Percentiles rank a stretch among this genome's conserved stretches.
Conservation (phyloP, 2,797 vertebrate genomes). For the Natrix natrix region DNA sequence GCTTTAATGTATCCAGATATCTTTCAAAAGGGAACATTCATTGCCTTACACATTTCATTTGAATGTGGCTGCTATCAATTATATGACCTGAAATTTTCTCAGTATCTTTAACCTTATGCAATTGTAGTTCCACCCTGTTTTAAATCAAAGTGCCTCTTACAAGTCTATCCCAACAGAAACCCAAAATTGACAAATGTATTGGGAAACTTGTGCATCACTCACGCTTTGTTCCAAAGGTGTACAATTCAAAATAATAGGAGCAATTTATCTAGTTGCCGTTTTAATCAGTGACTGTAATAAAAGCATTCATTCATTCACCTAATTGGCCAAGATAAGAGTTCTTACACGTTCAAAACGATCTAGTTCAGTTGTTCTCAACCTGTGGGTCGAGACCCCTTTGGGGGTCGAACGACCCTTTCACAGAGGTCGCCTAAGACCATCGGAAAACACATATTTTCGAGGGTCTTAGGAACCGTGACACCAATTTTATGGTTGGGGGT, state of each 20-base stretch:
- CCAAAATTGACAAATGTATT: neutral
- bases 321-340: neutral
- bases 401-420: too few species aligned
- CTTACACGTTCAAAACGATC: neutral
- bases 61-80: neutral
- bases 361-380: too few species aligned
- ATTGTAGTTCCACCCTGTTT: neutral
- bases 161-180: neutral
- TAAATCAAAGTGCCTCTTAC: neutral
- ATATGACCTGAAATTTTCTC: neutral
- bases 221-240: neutral
- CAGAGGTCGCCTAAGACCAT: too few species aligned
- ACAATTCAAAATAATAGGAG: neutral
- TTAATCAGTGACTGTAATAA: neutral
- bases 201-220: neutral
- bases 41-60: neutral
- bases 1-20: neutral
- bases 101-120: neutral
- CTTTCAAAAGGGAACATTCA: neutral
- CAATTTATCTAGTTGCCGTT: neutral
- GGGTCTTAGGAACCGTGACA: too few species aligned
- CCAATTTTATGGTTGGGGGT: too few species aligned
- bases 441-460: too few species aligned
- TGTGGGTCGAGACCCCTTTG: too few species aligned
- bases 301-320: neutral